Base-by-base conservation (phyloP, 1,140 invertebrate species). In the Drosophila ogumai region DNA sequence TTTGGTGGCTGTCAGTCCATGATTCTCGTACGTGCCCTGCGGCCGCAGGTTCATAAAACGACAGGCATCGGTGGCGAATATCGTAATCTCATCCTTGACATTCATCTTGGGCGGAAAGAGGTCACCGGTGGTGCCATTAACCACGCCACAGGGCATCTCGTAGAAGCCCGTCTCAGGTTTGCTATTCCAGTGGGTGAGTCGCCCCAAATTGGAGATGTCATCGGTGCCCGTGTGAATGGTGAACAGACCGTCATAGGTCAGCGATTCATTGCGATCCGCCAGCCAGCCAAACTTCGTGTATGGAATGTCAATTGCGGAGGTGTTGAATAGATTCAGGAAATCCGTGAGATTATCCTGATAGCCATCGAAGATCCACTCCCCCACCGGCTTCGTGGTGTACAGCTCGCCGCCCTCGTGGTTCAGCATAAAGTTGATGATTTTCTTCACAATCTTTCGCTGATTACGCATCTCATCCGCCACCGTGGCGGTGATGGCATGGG, bases 251-350 rank as follows among this genome's bases (percentile, higher is more conserved):
- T 97, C 96, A 85, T 95, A 97, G 1, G 93, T 94, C 15, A 94
- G 86, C 0, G 96, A 96, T 10, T 92, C 92, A 91, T 97, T 97
- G 57, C 96, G 94, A 95, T 96, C 91, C 79, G 95, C 96, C 86
- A 97, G 96, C 96, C 96, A 97, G 12, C 95, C 96, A 91, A 97
- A 97, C 82, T 94, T 95, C 22, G 94, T 94, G 82, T 93, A 96
- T 0, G 96, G 96, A 60, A 96, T 94, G 0, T 93, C 77, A 22
- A 94, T 91, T 10, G 81, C 92, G 0, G 94, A 81, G 0, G 94
- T 91, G 13, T 96, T 95, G 9, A 95, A 92, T 49, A 95, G 93
- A 15, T 92, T 81, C 0, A 94, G 93, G 32, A 96, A 91, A 22
- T 94, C 90, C 17, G 97, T 85, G 6, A 97, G 80, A 6, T 94